Percentiles rank a stretch among this genome's conserved stretches.
Evolutionary conservation across 2,113 vertebrate species (phyloP).

Genomic region (Cairina moschata): DNA sequence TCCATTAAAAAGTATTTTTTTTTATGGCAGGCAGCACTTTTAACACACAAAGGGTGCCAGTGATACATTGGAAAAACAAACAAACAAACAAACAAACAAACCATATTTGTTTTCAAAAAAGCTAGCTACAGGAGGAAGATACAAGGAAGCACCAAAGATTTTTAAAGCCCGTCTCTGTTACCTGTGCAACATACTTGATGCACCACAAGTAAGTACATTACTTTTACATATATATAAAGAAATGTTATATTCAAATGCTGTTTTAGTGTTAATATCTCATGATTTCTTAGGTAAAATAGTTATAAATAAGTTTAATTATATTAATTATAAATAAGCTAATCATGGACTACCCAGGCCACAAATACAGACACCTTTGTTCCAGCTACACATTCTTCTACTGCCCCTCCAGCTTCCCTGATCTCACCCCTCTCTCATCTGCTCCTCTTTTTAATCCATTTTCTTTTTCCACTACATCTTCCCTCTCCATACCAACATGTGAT

Average conservation of each 20-base stretch:
- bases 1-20: background rate
- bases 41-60: background rate
- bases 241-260: background rate
- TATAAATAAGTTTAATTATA: background rate
- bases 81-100: background rate
- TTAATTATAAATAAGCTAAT: background rate
- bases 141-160: background rate
- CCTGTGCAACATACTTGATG: background rate
- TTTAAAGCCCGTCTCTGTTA: background rate
- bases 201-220: background rate
- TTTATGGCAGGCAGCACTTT: background rate
- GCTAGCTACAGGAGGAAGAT: background rate
- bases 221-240: background rate
- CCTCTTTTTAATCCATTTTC: background rate
- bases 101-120: background rate
- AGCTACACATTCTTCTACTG: rapidly evolving
- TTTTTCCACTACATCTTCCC: background rate
- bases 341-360: background rate
- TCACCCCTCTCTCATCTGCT: background rate
- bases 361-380: background rate
- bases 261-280: background rate
- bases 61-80: background rate
- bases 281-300: background rate
- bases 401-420: background rate
- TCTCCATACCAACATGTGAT: background rate